A percentile compares a stretch with the other conserved stretches of the same genome.
phyloP scores from a whole-genome alignment of 2,888 invertebrate species.

The Melanostoma scalare region DNA sequence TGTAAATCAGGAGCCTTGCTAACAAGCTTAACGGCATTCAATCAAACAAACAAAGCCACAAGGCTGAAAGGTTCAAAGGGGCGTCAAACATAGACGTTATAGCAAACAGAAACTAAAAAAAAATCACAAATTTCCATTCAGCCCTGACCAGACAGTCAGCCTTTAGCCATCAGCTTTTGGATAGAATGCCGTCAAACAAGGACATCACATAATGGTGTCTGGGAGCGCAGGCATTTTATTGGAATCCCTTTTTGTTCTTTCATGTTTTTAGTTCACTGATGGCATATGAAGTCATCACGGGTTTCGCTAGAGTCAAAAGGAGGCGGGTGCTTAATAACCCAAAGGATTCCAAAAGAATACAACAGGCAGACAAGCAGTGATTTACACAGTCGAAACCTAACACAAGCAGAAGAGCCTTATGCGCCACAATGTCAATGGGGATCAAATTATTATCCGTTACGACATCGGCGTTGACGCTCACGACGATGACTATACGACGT shows the following conservation, averaged over 20 bases:
- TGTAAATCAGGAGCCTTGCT: slow-evolving; percentile 14
- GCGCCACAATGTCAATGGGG: slow-evolving; percentile 17
- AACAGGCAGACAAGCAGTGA: slow-evolving; percentile 9
- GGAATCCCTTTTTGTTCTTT: background rate
- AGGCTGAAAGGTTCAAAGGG: slow-evolving; percentile 3
- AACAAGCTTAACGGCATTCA: slow-evolving; percentile 23
- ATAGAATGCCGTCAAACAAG: slow-evolving; percentile 50
- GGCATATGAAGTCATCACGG: slow-evolving; percentile 52
- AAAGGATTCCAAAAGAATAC: slow-evolving; percentile 1
- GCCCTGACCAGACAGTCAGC: slow-evolving; percentile 1
- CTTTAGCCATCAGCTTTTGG: slow-evolving; percentile 9
- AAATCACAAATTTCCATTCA: slow-evolving; percentile 21
- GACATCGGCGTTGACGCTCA: slow-evolving; percentile 4
- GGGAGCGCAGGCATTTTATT: slow-evolving; percentile 43
- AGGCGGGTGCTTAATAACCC: slow-evolving; percentile 2
- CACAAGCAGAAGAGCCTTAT: slow-evolving; percentile 15
- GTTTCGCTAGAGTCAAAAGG: background rate
- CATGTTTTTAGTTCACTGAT: background rate
- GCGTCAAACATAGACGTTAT: slow-evolving; percentile 42
- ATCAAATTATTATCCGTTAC: slow-evolving; percentile 22
- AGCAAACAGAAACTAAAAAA: slow-evolving; percentile 25
- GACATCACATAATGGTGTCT: slow-evolving; percentile 50
- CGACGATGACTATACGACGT: background rate
- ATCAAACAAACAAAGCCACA: slow-evolving; percentile 35
- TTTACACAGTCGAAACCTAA: slow-evolving; percentile 46